phyloP scores from a whole-genome alignment of 1,140 invertebrate genomes.

The Colletes gigas region DNA sequence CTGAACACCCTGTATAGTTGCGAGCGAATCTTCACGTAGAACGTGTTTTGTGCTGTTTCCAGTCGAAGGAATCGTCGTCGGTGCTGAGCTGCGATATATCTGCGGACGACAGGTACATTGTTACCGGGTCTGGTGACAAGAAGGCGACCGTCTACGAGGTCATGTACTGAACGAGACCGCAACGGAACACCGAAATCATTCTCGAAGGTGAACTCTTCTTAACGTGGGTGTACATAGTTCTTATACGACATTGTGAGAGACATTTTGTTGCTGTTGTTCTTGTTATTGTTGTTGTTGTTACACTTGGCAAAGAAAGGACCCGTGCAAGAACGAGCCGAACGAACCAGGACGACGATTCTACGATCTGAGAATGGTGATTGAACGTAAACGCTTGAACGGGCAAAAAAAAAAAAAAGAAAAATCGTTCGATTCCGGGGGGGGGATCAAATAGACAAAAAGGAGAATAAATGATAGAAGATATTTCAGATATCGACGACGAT shows the following conservation, averaged over 20 bases:
- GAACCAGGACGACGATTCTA: not conserved
- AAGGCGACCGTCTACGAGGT: constrained; percentile 99
- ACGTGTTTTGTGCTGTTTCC: constrained; percentile 79
- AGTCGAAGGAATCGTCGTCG: constrained; percentile 99
- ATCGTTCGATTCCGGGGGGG: not conserved
- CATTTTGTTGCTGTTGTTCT: constrained; percentile 57
- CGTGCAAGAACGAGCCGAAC: constrained; percentile 33
- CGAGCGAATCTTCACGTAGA: not conserved
- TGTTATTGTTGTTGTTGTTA: constrained; percentile 64
- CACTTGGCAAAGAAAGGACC: constrained; percentile 32
- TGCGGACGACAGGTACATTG: constrained; percentile 98
- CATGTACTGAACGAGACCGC: constrained; percentile 87
- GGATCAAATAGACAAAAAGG: not conserved
- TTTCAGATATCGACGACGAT: not conserved
- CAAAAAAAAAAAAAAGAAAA: too few relatives aligned
- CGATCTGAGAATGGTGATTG: too few relatives aligned
- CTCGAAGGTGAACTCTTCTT: not conserved
- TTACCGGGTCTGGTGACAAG: constrained; percentile 99
- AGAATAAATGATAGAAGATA: not conserved
- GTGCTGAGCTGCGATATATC: constrained; percentile 99
- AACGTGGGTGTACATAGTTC: constrained; percentile 28
- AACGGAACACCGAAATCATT: constrained; percentile 17
- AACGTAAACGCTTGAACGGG: not conserved
- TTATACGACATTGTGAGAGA: constrained; percentile 37
- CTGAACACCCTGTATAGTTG: too few relatives aligned